Evolutionary conservation across 2,888 invertebrate genomes (phyloP).

Genomic region (Oasisia sp.): DNA sequence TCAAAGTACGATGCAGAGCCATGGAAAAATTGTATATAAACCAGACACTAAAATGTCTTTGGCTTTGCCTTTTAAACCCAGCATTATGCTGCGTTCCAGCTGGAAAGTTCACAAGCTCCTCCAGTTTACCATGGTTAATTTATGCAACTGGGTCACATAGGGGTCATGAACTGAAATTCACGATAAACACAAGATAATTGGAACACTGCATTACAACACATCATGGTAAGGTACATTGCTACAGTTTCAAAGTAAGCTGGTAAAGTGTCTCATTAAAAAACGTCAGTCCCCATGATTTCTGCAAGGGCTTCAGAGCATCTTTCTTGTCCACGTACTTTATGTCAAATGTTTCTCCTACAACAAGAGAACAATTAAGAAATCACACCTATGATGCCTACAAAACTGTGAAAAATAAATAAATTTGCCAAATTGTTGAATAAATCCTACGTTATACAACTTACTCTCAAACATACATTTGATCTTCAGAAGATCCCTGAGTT

Average conservation of each 20-base stretch:
- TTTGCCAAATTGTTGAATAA: background rate
- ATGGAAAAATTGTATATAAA: background rate
- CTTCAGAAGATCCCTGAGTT: no score
- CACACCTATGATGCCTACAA: background rate
- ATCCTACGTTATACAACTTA: background rate
- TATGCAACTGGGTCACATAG: no score
- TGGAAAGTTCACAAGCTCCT: no score
- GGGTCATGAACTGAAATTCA: no score
- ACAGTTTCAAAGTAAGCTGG: background rate
- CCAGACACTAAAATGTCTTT: background rate
- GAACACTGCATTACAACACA: background rate
- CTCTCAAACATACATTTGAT: no score
- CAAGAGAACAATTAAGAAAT: background rate
- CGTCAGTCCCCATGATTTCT: background rate
- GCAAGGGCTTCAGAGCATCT: conserved; percentile 4
- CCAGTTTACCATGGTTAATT: no score
- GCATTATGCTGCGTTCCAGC: background rate
- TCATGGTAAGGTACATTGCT: background rate
- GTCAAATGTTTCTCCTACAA: background rate
- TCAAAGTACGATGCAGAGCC: background rate
- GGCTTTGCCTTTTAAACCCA: background rate
- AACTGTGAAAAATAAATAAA: background rate
- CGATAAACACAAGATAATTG: no score
- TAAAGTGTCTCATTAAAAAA: background rate
- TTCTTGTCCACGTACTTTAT: conserved; percentile 8